phyloP scores from a whole-genome alignment of 2,888 invertebrate genomes.

The Phengaris arion region DNA sequence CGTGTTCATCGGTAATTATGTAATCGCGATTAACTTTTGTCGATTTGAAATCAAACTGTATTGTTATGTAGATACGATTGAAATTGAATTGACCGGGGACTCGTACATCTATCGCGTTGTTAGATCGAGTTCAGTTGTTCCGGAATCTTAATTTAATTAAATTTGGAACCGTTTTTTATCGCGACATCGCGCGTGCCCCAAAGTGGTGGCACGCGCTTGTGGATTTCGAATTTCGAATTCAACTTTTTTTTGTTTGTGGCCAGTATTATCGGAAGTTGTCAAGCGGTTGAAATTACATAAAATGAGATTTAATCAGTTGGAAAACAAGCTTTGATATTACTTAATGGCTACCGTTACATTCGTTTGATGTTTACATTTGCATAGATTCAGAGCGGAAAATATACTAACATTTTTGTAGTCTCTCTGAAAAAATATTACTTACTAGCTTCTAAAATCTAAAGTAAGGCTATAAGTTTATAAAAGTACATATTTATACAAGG shows the following conservation, averaged over 20 bases:
- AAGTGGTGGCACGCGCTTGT: conserved; percentile 66
- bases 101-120: conserved; percentile 47
- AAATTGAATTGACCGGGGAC: conserved; percentile 35
- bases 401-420: background rate
- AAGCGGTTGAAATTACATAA: background rate
- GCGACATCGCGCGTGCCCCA: conserved; percentile 59
- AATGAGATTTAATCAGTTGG: conserved; percentile 23
- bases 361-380: background rate
- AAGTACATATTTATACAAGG: no score
- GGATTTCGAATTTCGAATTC: conserved; percentile 54
- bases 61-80: conserved; percentile 36
- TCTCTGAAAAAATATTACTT: no score
- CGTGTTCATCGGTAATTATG: conserved; percentile 40
- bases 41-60: conserved; percentile 39
- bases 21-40: conserved; percentile 37
- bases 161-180: conserved; percentile 64
- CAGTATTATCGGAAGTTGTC: conserved; percentile 19
- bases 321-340: conserved; percentile 16
- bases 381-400: background rate
- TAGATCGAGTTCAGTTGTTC: conserved; percentile 52
- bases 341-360: conserved; percentile 23
- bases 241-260: conserved; percentile 36
- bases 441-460: no score
- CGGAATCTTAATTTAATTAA: conserved; percentile 77
- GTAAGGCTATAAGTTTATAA: no score